A percentile compares a stretch with the other conserved stretches of the same genome.
Evolutionary conservation across 2,113 vertebrate species (phyloP).

Genomic region (Bagarius yarrelli): DNA sequence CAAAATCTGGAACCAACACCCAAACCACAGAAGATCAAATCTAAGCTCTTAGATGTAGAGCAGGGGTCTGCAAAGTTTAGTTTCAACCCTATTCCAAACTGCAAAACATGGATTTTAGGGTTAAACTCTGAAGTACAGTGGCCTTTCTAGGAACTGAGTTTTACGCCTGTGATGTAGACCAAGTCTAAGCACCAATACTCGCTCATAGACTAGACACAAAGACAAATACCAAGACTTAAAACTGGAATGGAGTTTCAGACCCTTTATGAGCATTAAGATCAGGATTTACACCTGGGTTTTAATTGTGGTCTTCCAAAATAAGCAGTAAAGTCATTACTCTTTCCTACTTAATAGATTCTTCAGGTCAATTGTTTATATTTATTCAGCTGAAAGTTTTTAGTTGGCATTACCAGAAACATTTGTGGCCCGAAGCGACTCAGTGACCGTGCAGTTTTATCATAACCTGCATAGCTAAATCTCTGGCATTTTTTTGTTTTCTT

Average conservation of each 20-base stretch:
- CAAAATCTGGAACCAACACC: not conserved
- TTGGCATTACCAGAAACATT: conserved; percentile 63
- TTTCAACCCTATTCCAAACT: too few species aligned
- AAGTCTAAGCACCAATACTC: not conserved
- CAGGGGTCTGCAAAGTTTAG: too few species aligned
- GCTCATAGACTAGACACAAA: not conserved
- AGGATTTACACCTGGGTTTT: not conserved
- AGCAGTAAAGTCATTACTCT: not conserved
- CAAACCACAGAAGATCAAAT: too few species aligned
- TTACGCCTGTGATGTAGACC: not conserved
- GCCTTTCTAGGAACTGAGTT: too few species aligned
- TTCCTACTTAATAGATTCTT: not conserved
- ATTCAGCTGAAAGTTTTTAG: conserved; percentile 25
- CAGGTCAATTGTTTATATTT: too few species aligned
- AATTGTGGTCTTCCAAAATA: not conserved
- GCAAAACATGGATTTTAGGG: too few species aligned
- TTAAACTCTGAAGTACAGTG: too few species aligned
- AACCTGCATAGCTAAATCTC: conserved; percentile 59
- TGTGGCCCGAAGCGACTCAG: conserved; percentile 52
- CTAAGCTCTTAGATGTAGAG: not conserved
- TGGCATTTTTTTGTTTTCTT: conserved; percentile 55
- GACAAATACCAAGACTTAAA: not conserved
- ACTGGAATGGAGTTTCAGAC: not conserved
- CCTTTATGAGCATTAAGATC: not conserved
- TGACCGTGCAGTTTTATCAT: conserved; percentile 58